Conservation (phyloP, 2,797 vertebrate species). For the Anguilla anguilla region DNA sequence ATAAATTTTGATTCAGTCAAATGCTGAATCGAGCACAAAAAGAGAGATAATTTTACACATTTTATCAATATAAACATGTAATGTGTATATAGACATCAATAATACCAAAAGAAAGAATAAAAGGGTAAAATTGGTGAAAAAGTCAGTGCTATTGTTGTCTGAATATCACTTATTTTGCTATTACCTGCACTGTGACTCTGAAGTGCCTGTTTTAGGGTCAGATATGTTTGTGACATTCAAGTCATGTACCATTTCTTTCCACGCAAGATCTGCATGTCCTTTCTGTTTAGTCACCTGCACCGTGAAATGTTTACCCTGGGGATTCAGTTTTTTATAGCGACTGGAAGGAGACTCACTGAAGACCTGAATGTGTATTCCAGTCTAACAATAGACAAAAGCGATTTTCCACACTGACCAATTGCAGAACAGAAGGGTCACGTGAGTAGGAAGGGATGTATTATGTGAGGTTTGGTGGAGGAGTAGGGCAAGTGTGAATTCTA, state of each 20-base stretch:
- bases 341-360: not conserved
- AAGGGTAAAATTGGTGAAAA: too few relatives aligned
- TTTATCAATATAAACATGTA: not conserved
- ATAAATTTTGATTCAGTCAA: not conserved
- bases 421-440: conserved; percentile 58
- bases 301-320: not conserved
- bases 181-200: too few relatives aligned
- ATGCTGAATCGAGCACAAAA: not conserved
- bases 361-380: conserved; percentile 37
- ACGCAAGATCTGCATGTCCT: too few relatives aligned
- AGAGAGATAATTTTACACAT: not conserved
- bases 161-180: too few relatives aligned
- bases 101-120: not conserved
- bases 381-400: conserved; percentile 70
- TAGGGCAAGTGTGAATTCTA: conserved; percentile 58
- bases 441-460: conserved; percentile 61
- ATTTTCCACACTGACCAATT: conserved; percentile 55
- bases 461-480: conserved; percentile 55
- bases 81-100: not conserved
- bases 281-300: not conserved
- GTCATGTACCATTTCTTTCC: too few relatives aligned
- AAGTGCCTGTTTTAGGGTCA: not conserved
- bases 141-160: too few relatives aligned
- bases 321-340: not conserved
- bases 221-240: not conserved